phyloP scores from a whole-genome alignment of 2,888 invertebrate genomes.

The Acrobasis consociella region DNA sequence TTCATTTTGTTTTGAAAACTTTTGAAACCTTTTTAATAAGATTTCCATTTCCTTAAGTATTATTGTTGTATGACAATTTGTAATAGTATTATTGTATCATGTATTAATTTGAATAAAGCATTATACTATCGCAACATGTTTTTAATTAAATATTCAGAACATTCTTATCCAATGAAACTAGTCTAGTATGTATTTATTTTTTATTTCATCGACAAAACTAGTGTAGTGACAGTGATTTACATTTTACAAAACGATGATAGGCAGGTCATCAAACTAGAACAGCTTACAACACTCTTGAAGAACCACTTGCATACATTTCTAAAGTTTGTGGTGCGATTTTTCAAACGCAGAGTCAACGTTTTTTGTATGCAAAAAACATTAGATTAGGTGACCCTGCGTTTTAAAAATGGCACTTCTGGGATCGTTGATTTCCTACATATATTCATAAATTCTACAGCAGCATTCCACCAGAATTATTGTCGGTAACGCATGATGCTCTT shows the following conservation, averaged over 20 bases:
- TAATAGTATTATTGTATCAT: background rate
- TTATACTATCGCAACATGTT: background rate
- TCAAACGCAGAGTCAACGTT: no score
- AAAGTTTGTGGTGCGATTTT: no score
- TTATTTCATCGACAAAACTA: constrained; percentile 47
- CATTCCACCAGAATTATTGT: no score
- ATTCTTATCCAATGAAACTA: background rate
- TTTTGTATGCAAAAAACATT: no score
- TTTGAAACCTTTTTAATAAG: no score
- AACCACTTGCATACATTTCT: background rate
- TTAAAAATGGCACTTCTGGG: no score
- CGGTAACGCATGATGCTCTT: no score
- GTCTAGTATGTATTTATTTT: constrained; percentile 31
- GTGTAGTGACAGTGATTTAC: constrained; percentile 39
- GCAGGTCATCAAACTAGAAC: constrained; percentile 1
- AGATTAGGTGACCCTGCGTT: no score
- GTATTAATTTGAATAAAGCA: background rate
- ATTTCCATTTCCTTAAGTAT: no score
- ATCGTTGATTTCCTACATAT: no score
- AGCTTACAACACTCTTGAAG: background rate
- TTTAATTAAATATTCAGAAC: background rate
- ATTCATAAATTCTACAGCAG: no score
- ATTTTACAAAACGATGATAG: constrained; percentile 20
- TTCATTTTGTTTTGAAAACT: no score
- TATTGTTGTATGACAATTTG: background rate